These are phyloP conservation scores for Peromyscus nudipes DNA, from an alignment of 2,797 vertebrate species.

Conservation along the genomic window DNA sequence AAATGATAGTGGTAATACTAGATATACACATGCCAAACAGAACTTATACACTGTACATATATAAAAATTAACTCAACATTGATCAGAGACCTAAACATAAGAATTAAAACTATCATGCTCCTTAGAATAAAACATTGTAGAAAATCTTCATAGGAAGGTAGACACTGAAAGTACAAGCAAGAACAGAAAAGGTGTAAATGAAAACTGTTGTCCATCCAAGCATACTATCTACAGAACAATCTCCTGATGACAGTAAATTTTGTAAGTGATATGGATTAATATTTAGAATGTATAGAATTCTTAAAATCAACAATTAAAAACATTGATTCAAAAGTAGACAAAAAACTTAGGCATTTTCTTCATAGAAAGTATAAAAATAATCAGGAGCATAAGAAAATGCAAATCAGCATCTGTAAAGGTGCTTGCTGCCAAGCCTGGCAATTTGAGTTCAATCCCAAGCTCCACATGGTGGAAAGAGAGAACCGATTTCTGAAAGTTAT, in stretches of 20 bases:
- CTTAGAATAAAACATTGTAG: not conserved
- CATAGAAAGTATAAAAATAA: not conserved
- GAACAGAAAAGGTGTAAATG: not conserved
- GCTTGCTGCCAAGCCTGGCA: not conserved
- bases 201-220: not conserved
- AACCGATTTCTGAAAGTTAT: not conserved
- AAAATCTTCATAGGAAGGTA: not conserved
- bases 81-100: not conserved
- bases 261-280: not conserved
- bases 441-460: not conserved
- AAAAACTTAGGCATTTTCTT: not conserved
- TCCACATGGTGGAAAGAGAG: not conserved
- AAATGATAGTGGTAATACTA: not conserved
- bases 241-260: not conserved
- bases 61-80: not conserved
- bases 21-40: not conserved
- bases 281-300: not conserved
- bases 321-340: not conserved
- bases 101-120: not conserved
- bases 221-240: not conserved
- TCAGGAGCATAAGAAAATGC: not conserved
- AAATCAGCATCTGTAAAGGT: not conserved
- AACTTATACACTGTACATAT: not conserved
- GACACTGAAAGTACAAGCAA: not conserved
- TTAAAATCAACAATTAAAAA: not conserved